Evolutionary conservation across 2,797 vertebrate species (phyloP).

Genomic region (Myoxocephalus aenaeus): DNA sequence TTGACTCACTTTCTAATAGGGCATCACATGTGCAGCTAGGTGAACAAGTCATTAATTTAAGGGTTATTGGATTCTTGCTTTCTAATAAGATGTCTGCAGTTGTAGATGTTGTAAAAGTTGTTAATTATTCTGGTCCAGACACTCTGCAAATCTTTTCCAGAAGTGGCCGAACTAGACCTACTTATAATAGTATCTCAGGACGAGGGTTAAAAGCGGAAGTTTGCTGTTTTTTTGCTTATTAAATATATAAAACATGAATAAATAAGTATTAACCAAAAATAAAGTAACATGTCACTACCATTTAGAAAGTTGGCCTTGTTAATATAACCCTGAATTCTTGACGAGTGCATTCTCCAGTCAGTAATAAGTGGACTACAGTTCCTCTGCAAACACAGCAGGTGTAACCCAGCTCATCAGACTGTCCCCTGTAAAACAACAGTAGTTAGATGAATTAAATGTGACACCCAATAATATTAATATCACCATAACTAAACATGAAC

Average conservation of each 20-base stretch:
- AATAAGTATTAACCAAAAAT: not conserved
- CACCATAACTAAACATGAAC: not conserved
- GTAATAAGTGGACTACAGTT: conserved; percentile 2
- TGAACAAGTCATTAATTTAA: conserved; percentile 13
- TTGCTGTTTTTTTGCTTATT: not conserved
- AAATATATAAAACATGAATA: not conserved
- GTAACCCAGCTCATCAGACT: not conserved
- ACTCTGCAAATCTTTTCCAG: not conserved
- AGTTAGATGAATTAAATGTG: not conserved
- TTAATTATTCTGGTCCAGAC: not conserved
- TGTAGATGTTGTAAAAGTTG: conserved; percentile 2
- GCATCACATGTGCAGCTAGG: not conserved
- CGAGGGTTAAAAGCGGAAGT: not conserved
- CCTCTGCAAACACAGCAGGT: conserved; percentile 6
- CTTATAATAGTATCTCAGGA: not conserved
- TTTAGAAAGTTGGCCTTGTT: conserved; percentile 13
- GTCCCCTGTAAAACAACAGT: not conserved
- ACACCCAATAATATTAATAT: not conserved
- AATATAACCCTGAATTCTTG: conserved; percentile 5
- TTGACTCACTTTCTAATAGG: not conserved
- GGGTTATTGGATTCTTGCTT: conserved; percentile 3
- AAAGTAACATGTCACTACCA: conserved; percentile 8
- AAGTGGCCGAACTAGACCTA: not conserved
- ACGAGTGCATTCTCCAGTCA: not conserved
- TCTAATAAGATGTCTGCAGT: conserved; percentile 2